These are phyloP conservation scores for Kryptopterus vitreolus DNA, from an alignment of 2,797 vertebrate species.

Conservation along the genomic window DNA sequence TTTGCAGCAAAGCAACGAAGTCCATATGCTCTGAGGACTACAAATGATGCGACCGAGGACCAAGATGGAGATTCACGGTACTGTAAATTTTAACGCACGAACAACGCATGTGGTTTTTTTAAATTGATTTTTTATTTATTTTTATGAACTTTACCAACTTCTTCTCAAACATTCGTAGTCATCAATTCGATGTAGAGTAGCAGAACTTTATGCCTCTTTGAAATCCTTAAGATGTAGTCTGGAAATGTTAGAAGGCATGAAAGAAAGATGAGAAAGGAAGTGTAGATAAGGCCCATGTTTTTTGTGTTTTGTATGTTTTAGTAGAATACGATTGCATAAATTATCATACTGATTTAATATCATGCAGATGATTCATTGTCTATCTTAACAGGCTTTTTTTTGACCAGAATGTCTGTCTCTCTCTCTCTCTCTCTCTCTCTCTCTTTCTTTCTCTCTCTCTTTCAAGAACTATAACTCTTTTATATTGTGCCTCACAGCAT, in stretches of 20 bases:
- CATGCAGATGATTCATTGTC: too few species aligned
- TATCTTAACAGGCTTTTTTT: too few species aligned
- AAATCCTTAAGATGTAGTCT: neutral
- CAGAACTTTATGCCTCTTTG: neutral
- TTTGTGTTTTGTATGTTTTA: too few species aligned
- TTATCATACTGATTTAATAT: too few species aligned
- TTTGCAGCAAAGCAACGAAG: constrained; percentile 82
- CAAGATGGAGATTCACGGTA: constrained; percentile 96
- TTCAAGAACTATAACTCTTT: too few species aligned
- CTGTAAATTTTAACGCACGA: neutral
- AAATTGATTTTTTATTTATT: too few species aligned
- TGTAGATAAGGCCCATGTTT: neutral
- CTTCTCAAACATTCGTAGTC: neutral
- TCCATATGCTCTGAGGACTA: constrained; percentile 85
- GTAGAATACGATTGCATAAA: too few species aligned
- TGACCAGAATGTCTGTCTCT: too few species aligned
- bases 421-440: too few species aligned
- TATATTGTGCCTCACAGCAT: neutral
- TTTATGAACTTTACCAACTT: neutral
- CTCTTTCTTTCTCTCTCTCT: too few species aligned
- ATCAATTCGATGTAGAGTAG: neutral
- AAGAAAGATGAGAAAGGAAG: neutral
- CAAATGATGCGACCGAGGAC: constrained; percentile 84
- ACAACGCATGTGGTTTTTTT: too few species aligned
- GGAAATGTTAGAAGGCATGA: neutral